Evolutionary conservation across 64 coral and sea anemone species (phyloP), one percentile per base, ranked within the genome.

Genomic region (Dendronephthya gigantea): DNA sequence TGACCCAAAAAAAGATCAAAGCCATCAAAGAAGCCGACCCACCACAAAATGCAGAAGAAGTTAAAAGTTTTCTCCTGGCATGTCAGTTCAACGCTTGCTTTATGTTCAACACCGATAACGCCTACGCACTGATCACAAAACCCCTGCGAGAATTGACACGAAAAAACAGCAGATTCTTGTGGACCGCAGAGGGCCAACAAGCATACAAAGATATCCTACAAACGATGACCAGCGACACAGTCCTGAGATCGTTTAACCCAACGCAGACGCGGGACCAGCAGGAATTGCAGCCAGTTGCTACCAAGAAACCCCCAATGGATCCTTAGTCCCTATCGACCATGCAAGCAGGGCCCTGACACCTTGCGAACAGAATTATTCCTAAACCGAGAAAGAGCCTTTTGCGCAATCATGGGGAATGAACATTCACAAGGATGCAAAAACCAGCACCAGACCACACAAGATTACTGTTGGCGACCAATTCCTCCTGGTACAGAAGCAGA

Each of bases 1-100:
- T 23, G 48, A 85, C 35, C 45, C 83, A 9, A 85, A 52, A n/a
- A 30, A 66, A 66, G 58, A 85, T 85, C 39, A 49, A 85, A 58
- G 0, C 49, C 83, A 56, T 58, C 51, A 45, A 30, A 36, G 83
- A 85, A 49, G 27, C 41, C 25, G 40, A 48, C 1, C 28, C 12
- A 17, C 49, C 45, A 1, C 83, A 58, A 49, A 70, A 10, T 35
- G 39, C 50, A n/a, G 50, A 86, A 23, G 84, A 68, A 45, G 41
- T 45, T 11, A 45, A 45, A 11, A 45, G 41, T 45, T 45, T 45
- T 45, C 41, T 45, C 41, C 6, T 6, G 11, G 41, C 41, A 4
- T 45, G 55, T 86, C 35, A 86, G 68, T 39, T 66, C 19, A 22
- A n/a, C 22, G 31, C 55, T 59, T 34, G 7, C 30, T 65, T 16